Base-by-base conservation (phyloP, 1,140 invertebrate species). In the Halesus radiatus region DNA sequence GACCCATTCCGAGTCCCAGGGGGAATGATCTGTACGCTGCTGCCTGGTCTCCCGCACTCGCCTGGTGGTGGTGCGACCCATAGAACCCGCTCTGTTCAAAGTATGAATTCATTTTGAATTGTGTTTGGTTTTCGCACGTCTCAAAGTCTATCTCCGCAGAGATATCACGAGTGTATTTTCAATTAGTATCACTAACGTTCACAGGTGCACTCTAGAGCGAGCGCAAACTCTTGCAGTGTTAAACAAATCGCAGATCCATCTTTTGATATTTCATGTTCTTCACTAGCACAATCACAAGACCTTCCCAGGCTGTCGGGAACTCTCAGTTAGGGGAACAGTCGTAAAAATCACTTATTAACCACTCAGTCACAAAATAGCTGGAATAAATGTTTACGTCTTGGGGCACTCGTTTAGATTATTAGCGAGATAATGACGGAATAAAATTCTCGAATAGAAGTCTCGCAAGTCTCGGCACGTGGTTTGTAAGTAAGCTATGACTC, bases 11-110 rank as follows among this genome's bases (percentile, higher is more conserved):
- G 80, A 97, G 89, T 53, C 95, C 95, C 72, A 97, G 89, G 7
- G 96, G 96, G 84, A 95, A 95, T 32, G 93, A 93, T 84, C 96
- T 92, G 89, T 97, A 96, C 85, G 94, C 92, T 58, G 93, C 93
- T 70, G 92, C 91, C 56, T 92, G 92, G 53, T 93, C 93, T 18
- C 93, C 91, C 58, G 92, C 91, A 64, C 92, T 90, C 81, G 93
- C 91, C 85, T 94, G 93, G 86, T 96, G 95, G 84, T 95, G 94
- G 88, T 96, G 96, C 84, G 94, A 93, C 79, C 96, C 96, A 90
- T 97, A 97, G 91, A 97, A 97, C 88, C 96, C 96, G 88, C 94
- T 94, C 91, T 97, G 96, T 90, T 97, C 96, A 88, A 97, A 98
- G 89, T 97, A 98, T 86, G 96, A 97, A 93, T 97, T 97, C 96